These are phyloP conservation scores for Galago senegalensis DNA, from an alignment of 2,797 vertebrate species.

Conservation along the genomic window DNA sequence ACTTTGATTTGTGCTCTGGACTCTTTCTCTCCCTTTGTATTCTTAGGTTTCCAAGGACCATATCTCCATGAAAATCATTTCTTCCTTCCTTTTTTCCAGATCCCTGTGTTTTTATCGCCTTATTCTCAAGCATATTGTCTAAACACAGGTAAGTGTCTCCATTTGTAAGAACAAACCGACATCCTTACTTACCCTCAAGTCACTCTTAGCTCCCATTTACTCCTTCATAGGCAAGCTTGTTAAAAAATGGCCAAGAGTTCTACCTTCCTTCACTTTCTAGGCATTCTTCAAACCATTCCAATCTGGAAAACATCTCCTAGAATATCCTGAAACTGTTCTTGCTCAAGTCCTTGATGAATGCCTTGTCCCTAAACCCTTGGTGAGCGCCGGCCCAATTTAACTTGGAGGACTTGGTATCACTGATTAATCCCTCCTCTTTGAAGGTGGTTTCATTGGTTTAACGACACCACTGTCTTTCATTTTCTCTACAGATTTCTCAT, in stretches of 20 bases:
- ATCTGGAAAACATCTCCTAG: background rate
- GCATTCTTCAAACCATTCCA: background rate
- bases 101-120: background rate
- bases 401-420: background rate
- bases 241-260: background rate
- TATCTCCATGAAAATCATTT: background rate
- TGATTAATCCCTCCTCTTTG: background rate
- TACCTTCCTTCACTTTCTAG: background rate
- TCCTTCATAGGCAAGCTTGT: background rate
- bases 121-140: background rate
- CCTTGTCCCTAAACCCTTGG: background rate
- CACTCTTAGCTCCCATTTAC: background rate
- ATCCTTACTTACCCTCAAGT: background rate
- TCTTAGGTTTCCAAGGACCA: background rate
- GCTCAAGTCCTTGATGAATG: background rate
- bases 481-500: background rate
- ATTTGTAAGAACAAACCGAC: background rate
- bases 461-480: background rate
- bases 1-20: background rate
- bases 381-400: background rate
- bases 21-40: too few species aligned
- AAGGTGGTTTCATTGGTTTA: background rate
- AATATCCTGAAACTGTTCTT: conserved; percentile 8
- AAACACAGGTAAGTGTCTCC: background rate
- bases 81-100: background rate